phyloP scores from a whole-genome alignment of 2,113 vertebrate species.

The Austrofundulus limnaeus region DNA sequence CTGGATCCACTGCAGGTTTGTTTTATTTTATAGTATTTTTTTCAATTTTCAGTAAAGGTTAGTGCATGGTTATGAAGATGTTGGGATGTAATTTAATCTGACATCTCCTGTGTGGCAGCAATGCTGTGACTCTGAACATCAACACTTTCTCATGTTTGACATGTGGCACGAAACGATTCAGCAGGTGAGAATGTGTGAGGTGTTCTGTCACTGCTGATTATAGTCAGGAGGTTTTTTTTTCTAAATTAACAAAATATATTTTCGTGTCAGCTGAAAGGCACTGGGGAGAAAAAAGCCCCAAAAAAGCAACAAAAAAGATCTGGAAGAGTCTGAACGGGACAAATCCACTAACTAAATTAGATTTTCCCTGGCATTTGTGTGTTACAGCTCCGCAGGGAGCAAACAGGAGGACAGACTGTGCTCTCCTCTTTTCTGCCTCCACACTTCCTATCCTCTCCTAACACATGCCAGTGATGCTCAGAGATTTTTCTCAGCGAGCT shows the following conservation, averaged over 20 bases:
- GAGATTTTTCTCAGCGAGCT: slow-evolving; percentile 34
- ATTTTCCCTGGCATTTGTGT: slow-evolving; percentile 37
- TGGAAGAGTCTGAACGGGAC: slow-evolving; percentile 27
- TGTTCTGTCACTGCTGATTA: slow-evolving; percentile 18
- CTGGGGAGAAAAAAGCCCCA: slow-evolving; percentile 30
- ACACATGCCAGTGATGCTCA: slow-evolving; percentile 37
- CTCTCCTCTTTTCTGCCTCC: slow-evolving; percentile 46
- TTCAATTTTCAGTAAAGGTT: slow-evolving; percentile 33
- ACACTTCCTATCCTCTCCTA: slow-evolving; percentile 44
- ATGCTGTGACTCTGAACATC: slow-evolving; percentile 16
- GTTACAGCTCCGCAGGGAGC: slow-evolving; percentile 40
- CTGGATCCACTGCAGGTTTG: slow-evolving; percentile 2
- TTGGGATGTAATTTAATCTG: slow-evolving; percentile 41
- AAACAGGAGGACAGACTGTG: slow-evolving; percentile 51
- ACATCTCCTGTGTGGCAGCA: slow-evolving; percentile 20
- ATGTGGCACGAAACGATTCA: slow-evolving; percentile 22
- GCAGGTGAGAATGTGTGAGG: slow-evolving; percentile 19
- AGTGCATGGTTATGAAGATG: slow-evolving; percentile 20
- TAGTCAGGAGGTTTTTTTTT: slow-evolving; percentile 22
- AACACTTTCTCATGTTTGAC: slow-evolving; percentile 14
- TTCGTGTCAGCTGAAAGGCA: slow-evolving; percentile 27
- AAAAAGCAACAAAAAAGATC: slow-evolving; percentile 11
- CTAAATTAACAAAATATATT: slow-evolving; percentile 8
- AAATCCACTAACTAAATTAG: slow-evolving; percentile 45
- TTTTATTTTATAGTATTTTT: too few species aligned